Evolutionary conservation across 2,797 vertebrate genomes (phyloP).

Genomic region (Xenops minutus): DNA sequence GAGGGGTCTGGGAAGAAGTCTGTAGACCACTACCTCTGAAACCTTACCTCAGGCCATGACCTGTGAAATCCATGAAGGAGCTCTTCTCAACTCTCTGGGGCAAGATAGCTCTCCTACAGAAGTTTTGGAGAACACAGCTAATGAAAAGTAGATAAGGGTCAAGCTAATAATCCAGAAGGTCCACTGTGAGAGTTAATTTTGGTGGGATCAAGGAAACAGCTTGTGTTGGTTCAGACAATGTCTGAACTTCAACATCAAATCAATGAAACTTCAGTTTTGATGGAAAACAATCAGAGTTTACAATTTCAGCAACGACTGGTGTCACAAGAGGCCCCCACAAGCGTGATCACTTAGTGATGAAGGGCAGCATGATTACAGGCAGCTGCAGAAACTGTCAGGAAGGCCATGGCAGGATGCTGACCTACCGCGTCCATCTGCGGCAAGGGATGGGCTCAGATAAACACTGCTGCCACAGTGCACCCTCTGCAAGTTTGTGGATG

Average conservation of each 20-base stretch:
- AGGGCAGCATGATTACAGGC: not conserved
- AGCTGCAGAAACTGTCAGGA: not conserved
- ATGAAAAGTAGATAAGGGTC: not conserved
- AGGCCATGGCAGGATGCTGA: not conserved
- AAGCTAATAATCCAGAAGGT: not conserved
- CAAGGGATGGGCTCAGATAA: not conserved
- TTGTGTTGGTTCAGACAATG: not conserved
- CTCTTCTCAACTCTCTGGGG: not conserved
- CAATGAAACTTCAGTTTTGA: not conserved
- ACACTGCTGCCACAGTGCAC: fast-evolving
- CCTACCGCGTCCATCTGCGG: not conserved
- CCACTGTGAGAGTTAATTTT: not conserved
- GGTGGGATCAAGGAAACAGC: not conserved
- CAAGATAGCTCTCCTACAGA: not conserved
- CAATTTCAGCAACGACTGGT: not conserved
- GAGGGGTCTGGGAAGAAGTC: fast-evolving
- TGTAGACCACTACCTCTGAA: not conserved
- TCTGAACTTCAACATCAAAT: not conserved
- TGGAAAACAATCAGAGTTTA: not conserved
- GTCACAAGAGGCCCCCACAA: not conserved
- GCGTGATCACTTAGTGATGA: not conserved
- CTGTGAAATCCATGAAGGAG: not conserved
- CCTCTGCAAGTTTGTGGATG: not conserved
- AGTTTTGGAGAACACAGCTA: not conserved
- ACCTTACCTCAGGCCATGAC: not conserved